Evolutionary conservation across 2,888 invertebrate genomes (phyloP), one percentile per base, ranked within the genome.

Genomic region (Erebia palarica): DNA sequence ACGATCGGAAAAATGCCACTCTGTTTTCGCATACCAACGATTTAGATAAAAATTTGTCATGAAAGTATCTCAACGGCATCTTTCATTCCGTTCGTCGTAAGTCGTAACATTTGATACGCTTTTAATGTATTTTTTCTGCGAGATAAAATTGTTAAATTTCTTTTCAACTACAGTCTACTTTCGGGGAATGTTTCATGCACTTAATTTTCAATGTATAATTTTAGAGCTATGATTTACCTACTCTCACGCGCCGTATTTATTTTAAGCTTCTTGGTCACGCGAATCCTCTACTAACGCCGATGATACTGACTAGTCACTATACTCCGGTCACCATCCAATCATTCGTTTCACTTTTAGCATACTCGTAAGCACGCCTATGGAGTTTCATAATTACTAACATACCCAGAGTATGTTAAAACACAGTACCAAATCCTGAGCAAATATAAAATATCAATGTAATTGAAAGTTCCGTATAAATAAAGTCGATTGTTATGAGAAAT

Each of bases 231-330:
- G 73, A 76, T 79, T 78, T 75, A 73, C 27, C 27, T 27, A 27
- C 72, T 76, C 78, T 78, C 78, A 79, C 18, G 55, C 78, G 76
- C 73, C 75, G 71, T 71, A 77, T 78, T 78, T 77, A 77, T 74
- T 76, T 65, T 80, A 80, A 82, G 79, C 77, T 76, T 75, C 73
- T 58, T 75, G 68, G 75, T 74, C 82, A 82, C 81, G 82, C 80
- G 76, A 80, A 73, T 74, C 75, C 0, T 7, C 76, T 75, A 73
- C 73, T 76, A 60, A 44, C 27, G 14, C 16, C 2, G 13, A 21
- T 55, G 14, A 47, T 64, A 51, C 68, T 68, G 44, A 68, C 36
- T 36, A 36, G 36, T 36, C 7, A 36, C 36, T 36, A 36, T 36
- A 36, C 27, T 36, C 36, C n/a, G n/a, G n/a, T n/a, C n/a, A n/a